These are phyloP conservation scores for Babyrousa celebensis DNA, from an alignment of 2,797 vertebrate genomes.

Conservation along the genomic window DNA sequence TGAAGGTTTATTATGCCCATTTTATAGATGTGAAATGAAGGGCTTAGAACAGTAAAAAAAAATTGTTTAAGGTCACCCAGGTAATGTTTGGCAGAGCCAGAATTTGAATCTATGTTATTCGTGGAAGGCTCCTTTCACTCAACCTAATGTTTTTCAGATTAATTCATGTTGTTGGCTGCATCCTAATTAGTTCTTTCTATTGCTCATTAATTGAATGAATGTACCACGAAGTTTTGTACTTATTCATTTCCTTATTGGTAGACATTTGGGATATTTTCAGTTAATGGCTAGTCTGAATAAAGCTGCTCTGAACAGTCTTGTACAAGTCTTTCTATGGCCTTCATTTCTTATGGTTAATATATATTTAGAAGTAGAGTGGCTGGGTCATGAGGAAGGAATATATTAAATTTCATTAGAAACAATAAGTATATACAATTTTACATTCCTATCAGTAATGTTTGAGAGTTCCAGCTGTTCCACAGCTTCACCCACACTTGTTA, in stretches of 20 bases:
- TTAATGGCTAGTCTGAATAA: conserved; percentile 52
- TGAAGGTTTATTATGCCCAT: conserved; percentile 4
- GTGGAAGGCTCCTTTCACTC: conserved; percentile 23
- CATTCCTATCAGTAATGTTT: conserved; percentile 29
- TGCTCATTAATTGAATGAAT: not conserved
- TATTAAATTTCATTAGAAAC: conserved; percentile 53
- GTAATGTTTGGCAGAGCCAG: not conserved
- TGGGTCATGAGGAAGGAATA: conserved; percentile 26
- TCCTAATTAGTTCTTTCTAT: conserved; percentile 58
- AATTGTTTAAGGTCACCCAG: conserved; percentile 1
- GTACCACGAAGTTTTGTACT: not conserved
- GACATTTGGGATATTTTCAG: not conserved
- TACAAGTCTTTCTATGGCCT: conserved; percentile 28
- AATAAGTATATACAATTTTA: not conserved
- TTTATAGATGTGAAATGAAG: conserved; percentile 31
- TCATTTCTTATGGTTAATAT: conserved; percentile 40
- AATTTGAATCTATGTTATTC: conserved; percentile 53
- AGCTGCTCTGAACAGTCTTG: conserved; percentile 9
- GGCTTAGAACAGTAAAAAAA: conserved; percentile 21
- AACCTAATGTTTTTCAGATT: conserved; percentile 54
- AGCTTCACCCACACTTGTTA: conserved; percentile 24
- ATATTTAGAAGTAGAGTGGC: conserved; percentile 34
- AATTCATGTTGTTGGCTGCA: conserved; percentile 10
- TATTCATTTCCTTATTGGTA: conserved; percentile 17
- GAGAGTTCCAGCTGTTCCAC: conserved; percentile 6